phyloP scores from a whole-genome alignment of 2,113 vertebrate genomes.

The Mirounga angustirostris region DNA sequence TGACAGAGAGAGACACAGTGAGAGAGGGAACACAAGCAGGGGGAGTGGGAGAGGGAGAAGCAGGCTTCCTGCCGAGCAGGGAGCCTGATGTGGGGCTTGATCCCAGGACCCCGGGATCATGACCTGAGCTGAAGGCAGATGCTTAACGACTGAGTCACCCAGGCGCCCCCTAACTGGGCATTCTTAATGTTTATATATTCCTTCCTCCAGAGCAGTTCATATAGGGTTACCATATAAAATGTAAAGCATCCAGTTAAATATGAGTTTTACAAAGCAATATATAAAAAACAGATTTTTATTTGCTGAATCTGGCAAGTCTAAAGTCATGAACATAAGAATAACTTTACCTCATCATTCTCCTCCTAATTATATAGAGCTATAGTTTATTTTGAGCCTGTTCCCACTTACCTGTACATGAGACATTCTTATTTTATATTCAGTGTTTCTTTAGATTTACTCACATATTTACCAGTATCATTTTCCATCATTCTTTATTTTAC shows the following conservation, averaged over 20 bases:
- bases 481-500: neutral
- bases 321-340: neutral
- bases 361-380: neutral
- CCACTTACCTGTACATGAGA: too few species aligned
- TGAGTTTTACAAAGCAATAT: neutral
- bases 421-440: neutral
- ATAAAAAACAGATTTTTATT: neutral
- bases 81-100: too few species aligned
- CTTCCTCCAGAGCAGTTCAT: neutral
- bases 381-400: neutral
- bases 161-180: neutral
- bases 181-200: neutral
- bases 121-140: too few species aligned
- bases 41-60: too few species aligned
- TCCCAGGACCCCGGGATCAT: too few species aligned
- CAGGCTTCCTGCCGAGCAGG: too few species aligned
- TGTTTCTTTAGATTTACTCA: neutral
- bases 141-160: too few species aligned
- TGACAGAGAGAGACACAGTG: too few species aligned
- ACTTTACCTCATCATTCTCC: neutral
- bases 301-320: neutral
- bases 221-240: neutral
- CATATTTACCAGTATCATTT: neutral
- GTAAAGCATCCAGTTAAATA: neutral
- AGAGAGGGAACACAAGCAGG: too few species aligned